Evolutionary conservation across 2,113 vertebrate genomes (phyloP).

Genomic region (Rhynchomys soricoides): DNA sequence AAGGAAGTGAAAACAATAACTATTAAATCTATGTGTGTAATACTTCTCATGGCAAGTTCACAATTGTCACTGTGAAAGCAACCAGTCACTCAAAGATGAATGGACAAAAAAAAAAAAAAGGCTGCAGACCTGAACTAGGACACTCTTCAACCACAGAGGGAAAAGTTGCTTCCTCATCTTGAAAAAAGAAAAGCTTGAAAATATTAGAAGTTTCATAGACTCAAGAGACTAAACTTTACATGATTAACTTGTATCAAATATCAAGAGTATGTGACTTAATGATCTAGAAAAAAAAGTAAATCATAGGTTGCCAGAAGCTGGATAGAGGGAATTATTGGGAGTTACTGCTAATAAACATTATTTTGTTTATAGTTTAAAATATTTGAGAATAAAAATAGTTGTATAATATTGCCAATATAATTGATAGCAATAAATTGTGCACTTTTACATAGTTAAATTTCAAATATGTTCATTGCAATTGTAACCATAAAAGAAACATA

Average conservation of each 20-base stretch:
- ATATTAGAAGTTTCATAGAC: neutral
- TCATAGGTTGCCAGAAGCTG: neutral
- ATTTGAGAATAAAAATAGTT: neutral
- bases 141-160: too few relatives aligned
- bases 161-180: neutral
- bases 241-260: neutral
- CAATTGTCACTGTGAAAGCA: neutral
- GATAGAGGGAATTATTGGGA: neutral
- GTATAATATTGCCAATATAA: neutral
- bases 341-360: neutral
- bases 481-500: neutral
- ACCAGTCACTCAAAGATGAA: neutral
- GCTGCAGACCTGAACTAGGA: neutral
- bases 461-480: neutral
- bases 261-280: neutral
- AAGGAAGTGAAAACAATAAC: neutral
- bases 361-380: neutral
- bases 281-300: neutral
- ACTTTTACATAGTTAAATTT: neutral
- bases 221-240: neutral
- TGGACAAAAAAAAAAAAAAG: neutral
- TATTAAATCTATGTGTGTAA: neutral
- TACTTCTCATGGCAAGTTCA: neutral
- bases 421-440: neutral
- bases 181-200: neutral